phyloP scores from a whole-genome alignment of 1,140 invertebrate genomes.

The Leptoteleia sp. region DNA sequence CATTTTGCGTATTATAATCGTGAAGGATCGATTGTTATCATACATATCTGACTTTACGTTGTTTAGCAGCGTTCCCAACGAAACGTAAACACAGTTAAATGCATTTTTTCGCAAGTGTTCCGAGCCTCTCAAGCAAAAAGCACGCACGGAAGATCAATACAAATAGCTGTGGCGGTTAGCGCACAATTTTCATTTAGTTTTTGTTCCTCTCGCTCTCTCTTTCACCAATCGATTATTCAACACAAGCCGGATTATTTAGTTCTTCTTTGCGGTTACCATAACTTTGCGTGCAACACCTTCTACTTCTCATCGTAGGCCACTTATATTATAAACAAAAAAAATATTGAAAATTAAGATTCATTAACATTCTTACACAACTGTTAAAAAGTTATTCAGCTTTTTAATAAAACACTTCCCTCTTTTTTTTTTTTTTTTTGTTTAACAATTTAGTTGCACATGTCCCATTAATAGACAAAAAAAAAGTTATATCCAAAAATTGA shows the following conservation, averaged over 20 bases:
- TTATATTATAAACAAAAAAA: conserved; percentile 31
- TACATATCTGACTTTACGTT: conserved; percentile 41
- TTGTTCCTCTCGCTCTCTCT: conserved; percentile 10
- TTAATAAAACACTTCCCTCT: not conserved
- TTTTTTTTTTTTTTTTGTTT: conserved; percentile 10
- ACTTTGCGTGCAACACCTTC: conserved; percentile 31
- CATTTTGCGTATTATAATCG: conserved; percentile 49
- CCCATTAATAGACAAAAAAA: conserved; percentile 20
- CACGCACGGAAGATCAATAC: conserved; percentile 61
- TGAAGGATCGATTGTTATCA: conserved; percentile 41
- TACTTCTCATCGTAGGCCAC: conserved; percentile 35
- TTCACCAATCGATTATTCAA: conserved; percentile 19
- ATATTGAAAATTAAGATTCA: not conserved
- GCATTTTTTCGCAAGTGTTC: conserved; percentile 44
- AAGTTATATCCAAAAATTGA: not conserved
- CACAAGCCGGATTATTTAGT: conserved; percentile 17
- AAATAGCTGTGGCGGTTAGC: conserved; percentile 45
- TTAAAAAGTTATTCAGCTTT: conserved; percentile 12
- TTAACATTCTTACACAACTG: conserved; percentile 1
- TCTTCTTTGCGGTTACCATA: conserved; percentile 19
- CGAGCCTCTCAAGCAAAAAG: conserved; percentile 57
- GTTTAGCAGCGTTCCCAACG: conserved; percentile 35
- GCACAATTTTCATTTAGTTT: conserved; percentile 36
- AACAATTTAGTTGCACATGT: conserved; percentile 58
- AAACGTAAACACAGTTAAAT: conserved; percentile 57